These are phyloP conservation scores for Chiloscyllium punctatum DNA, from an alignment of 2,797 vertebrate species.

Conservation along the genomic window DNA sequence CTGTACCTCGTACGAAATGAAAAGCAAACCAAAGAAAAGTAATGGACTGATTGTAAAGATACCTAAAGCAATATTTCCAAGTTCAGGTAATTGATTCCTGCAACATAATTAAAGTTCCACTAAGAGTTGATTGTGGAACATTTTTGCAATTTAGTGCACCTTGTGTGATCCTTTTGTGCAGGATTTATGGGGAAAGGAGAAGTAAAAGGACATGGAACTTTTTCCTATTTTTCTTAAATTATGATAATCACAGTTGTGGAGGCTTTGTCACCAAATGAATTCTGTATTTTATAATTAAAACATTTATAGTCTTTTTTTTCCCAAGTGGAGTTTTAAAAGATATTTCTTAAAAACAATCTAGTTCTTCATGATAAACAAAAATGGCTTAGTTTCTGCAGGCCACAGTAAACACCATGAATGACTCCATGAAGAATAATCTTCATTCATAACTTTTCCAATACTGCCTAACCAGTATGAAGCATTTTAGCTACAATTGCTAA, in stretches of 20 bases:
- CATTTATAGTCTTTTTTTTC: background rate
- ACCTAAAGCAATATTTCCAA: background rate
- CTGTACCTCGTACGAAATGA: conserved; percentile 47
- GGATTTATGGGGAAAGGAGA: background rate
- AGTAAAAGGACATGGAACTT: background rate
- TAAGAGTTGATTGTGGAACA: background rate
- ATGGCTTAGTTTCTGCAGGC: background rate
- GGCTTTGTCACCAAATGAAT: background rate
- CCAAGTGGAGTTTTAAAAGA: too few species aligned
- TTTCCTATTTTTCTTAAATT: background rate
- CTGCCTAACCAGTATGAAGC: background rate
- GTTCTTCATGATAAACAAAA: background rate
- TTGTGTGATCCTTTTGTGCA: background rate
- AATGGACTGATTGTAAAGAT: background rate
- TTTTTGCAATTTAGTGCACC: background rate
- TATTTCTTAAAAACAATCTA: background rate
- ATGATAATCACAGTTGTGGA: background rate
- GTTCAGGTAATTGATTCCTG: background rate
- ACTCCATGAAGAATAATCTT: background rate
- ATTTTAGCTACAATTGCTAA: background rate
- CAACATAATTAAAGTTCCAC: background rate
- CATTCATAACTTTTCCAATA: background rate
- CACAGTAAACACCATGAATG: background rate
- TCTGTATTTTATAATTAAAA: background rate
- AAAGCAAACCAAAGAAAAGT: background rate